Conservation (phyloP, 2,113 vertebrate genomes). For the Trichechus manatus region DNA sequence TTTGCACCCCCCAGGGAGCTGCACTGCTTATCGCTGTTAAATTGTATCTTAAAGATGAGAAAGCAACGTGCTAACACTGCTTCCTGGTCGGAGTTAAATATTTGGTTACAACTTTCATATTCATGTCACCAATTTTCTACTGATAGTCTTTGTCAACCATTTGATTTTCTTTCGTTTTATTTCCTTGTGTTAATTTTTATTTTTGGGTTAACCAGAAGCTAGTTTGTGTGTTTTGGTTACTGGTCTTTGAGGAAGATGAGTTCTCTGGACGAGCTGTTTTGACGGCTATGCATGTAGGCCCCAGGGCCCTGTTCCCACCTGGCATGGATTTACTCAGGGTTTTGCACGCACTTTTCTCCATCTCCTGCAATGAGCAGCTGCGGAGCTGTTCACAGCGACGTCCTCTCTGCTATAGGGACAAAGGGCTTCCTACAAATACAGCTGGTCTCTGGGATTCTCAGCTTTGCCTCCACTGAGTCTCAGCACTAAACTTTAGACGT, state of each 20-base stretch:
- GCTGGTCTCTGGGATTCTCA: not conserved
- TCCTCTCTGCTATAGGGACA: not conserved
- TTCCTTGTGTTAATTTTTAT: not conserved
- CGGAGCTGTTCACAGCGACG: not conserved
- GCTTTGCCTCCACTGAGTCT: not conserved
- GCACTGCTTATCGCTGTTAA: not conserved
- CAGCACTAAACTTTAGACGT: conserved; percentile 24
- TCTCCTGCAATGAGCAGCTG: not conserved
- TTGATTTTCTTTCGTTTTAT: not conserved
- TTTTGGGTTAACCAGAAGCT: not conserved
- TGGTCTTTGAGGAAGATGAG: not conserved
- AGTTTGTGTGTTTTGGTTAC: not conserved
- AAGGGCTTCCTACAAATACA: not conserved
- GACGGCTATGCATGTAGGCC: not conserved
- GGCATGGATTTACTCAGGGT: too few species aligned
- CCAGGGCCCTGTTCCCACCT: not conserved
- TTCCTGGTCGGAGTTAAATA: not conserved
- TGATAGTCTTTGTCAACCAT: not conserved
- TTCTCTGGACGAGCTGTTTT: not conserved
- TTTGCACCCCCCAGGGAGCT: not conserved
- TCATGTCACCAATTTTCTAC: not conserved
- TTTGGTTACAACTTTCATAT: not conserved
- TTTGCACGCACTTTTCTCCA: not conserved
- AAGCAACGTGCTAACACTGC: not conserved
- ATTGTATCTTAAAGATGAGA: not conserved